A percentile compares a stretch with the other conserved stretches of the same genome.
These are phyloP conservation scores for Hylyphantes graminicola DNA, from an alignment of 1,140 invertebrate genomes.

Conservation along the genomic window DNA sequence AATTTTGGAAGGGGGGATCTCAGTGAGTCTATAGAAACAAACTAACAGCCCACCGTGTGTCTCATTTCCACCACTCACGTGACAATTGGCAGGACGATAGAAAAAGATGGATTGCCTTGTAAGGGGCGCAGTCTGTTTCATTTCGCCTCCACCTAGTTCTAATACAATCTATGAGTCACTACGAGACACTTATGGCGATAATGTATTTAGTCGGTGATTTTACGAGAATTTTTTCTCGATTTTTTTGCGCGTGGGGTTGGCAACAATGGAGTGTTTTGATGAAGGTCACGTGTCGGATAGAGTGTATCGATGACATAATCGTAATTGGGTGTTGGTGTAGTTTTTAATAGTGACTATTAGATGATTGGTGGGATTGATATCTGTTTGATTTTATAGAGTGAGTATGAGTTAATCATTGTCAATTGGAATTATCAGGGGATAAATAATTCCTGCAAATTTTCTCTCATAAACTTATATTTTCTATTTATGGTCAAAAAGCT, in stretches of 20 bases:
- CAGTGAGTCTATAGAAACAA: conserved; percentile 8
- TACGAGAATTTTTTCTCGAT: not conserved
- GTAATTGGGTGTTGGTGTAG: not conserved
- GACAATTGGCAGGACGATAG: conserved; percentile 44
- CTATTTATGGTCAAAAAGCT: no score
- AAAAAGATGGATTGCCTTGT: conserved; percentile 34
- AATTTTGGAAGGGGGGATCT: no score
- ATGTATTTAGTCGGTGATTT: conserved; percentile 4
- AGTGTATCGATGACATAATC: not conserved
- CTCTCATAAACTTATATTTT: no score
- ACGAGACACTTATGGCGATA: not conserved
- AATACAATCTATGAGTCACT: conserved; percentile 15
- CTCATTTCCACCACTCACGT: conserved; percentile 45
- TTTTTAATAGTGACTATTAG: not conserved
- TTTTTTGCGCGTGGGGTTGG: not conserved
- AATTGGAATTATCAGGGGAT: no score
- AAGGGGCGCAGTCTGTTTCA: conserved; percentile 24
- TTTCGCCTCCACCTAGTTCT: conserved; percentile 1
- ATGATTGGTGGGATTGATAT: no score
- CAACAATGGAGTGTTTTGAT: not conserved
- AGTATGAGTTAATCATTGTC: no score
- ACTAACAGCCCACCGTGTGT: conserved; percentile 44
- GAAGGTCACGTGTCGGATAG: conserved; percentile 12
- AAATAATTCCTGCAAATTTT: no score
- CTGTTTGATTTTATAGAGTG: no score